Percentiles rank a stretch among this genome's conserved stretches.
Conservation (phyloP, 2,888 invertebrate species). For the Anoncus sp. region DNA sequence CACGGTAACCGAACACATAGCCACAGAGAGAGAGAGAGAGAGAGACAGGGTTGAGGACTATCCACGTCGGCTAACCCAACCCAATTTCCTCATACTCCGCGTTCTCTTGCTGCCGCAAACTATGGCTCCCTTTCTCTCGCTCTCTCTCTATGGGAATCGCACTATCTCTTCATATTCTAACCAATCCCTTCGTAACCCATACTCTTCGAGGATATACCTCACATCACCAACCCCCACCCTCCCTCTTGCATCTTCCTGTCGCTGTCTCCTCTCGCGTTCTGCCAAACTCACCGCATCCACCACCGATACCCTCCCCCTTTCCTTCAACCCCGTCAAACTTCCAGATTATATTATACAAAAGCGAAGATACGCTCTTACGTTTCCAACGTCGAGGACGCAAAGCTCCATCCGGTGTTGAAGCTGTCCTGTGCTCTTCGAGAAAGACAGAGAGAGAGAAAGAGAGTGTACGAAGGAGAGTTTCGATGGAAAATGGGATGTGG, state of each 20-base stretch:
- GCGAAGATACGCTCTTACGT: constrained; percentile 74
- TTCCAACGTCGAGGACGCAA: constrained; percentile 58
- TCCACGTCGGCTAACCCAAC: constrained; percentile 62
- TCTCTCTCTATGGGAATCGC: constrained; percentile 41
- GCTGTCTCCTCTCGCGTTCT: constrained; percentile 43
- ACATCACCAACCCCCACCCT: constrained; percentile 75
- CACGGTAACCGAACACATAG: constrained; percentile 31
- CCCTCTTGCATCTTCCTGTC: constrained; percentile 36
- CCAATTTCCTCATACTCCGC: constrained; percentile 54
- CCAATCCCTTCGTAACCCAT: constrained; percentile 70
- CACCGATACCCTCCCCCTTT: constrained; percentile 37
- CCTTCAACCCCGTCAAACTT: constrained; percentile 77
- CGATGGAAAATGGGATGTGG: constrained; percentile 27
- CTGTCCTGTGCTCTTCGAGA: constrained; percentile 7
- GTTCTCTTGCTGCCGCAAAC: constrained; percentile 46
- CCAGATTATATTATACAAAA: constrained; percentile 80
- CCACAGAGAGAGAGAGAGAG: constrained; percentile 51
- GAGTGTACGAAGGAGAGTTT: constrained; percentile 17
- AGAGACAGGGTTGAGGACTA: constrained; percentile 70
- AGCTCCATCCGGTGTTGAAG: constrained; percentile 22
- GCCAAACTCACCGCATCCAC: constrained; percentile 38
- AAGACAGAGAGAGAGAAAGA: background rate
- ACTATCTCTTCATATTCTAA: constrained; percentile 75
- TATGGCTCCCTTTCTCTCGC: constrained; percentile 51
- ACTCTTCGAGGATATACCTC: constrained; percentile 56